A percentile compares a stretch with the other conserved stretches of the same genome.
phyloP scores from a whole-genome alignment of 2,797 vertebrate genomes.

The Poecilia velifera region DNA sequence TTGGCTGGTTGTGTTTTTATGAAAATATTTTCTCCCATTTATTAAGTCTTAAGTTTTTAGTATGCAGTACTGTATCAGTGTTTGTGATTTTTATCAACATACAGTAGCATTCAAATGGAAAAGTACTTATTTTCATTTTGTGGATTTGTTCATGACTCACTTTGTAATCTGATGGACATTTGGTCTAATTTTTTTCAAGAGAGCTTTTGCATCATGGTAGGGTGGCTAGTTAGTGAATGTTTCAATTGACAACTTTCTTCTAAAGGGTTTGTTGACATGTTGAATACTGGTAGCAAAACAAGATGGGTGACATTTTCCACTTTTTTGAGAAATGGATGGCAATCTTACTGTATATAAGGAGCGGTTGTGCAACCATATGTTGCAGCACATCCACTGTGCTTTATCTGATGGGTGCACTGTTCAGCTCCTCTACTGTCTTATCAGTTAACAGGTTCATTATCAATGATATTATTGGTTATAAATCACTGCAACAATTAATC shows the following conservation, averaged over 20 bases:
- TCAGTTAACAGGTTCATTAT: not conserved
- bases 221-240: not conserved
- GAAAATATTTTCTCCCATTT: not conserved
- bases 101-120: not conserved
- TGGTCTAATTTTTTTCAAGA: not conserved
- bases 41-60: not conserved
- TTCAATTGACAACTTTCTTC: not conserved
- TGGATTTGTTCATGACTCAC: not conserved
- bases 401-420: not conserved
- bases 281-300: not conserved
- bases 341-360: not conserved
- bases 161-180: not conserved
- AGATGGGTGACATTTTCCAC: too few relatives aligned
- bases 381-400: not conserved
- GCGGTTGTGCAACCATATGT: not conserved
- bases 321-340: not conserved
- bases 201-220: not conserved
- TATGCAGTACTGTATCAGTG: not conserved
- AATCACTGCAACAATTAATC: not conserved
- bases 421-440: not conserved
- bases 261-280: not conserved
- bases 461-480: not conserved
- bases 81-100: not conserved
- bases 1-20: not conserved
- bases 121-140: not conserved